A percentile compares a stretch with the other conserved stretches of the same genome.
Conservation (phyloP, 1,140 invertebrate species). For the Cataglyphis hispanica region DNA sequence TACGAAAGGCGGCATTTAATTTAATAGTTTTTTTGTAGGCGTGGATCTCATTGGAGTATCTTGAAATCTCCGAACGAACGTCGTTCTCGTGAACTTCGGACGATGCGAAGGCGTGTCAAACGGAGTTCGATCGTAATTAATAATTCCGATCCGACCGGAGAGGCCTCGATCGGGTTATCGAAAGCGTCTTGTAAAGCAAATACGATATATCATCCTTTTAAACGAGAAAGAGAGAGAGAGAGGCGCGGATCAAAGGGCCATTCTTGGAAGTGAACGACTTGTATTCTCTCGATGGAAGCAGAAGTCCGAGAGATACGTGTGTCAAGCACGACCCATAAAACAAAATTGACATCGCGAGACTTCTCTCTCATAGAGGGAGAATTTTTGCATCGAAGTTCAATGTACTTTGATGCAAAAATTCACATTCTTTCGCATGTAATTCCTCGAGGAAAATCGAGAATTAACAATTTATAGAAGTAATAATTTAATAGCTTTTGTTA, state of each 20-base stretch:
- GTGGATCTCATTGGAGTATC: constrained; percentile 38
- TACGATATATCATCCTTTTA: constrained; percentile 63
- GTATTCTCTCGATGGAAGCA: background rate
- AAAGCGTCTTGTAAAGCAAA: constrained; percentile 59
- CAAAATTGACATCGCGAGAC: constrained; percentile 34
- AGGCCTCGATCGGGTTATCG: constrained; percentile 38
- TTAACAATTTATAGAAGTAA: no score
- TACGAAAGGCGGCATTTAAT: constrained; percentile 21
- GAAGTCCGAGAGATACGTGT: constrained; percentile 16
- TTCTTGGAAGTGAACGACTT: constrained; percentile 34
- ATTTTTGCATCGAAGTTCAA: no score
- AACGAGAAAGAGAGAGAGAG: constrained; percentile 52
- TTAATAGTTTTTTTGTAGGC: constrained; percentile 47
- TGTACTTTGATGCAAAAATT: background rate
- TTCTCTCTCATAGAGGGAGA: no score
- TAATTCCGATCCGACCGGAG: constrained; percentile 31
- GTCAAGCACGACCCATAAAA: constrained; percentile 24
- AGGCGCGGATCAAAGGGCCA: constrained; percentile 12
- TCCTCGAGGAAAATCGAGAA: background rate
- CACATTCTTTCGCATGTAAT: background rate
- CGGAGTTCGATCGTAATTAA: constrained; percentile 52
- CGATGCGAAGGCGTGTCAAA: constrained; percentile 55
- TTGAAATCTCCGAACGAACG: constrained; percentile 40
- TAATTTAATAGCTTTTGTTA: background rate
- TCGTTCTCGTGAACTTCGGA: constrained; percentile 27